Evolutionary conservation across 1,140 invertebrate species (phyloP), one percentile per base, ranked within the genome.

Genomic region (Leptopilina boulardi): DNA sequence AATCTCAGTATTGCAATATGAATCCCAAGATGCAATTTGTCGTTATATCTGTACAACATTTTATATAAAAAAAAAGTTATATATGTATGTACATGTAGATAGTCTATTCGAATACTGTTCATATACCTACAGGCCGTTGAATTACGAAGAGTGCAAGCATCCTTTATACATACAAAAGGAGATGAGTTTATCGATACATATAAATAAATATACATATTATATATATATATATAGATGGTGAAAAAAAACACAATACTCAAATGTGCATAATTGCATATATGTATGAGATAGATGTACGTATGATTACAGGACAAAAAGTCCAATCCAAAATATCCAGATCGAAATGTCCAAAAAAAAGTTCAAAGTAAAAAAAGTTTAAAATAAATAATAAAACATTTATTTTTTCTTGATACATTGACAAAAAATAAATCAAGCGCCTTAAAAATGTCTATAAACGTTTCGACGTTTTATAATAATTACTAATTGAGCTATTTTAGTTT

Each of bases 1-100:
- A 66, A 66, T 66, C 26, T 66, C 59, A 66, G 59, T 66, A 66
- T 66, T 66, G 59, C 59, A 66, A 66, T 66, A n/a, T 66, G 59
- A 66, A 23, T 66, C 23, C 26, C 59, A 66, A 23, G 15, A 66
- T 66, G 59, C 59, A 66, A 66, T 66, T 66, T 66, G 59, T 66
- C 59, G 59, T 66, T 66, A n/a, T n/a, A 66, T 66, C 59, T 66
- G 23, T 66, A 66, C 59, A 66, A 66, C 59, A 66, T 66, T 66
- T 66, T 66, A 66, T 66, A 59, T 59, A 66, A 66, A 66, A 30
- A 66, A 30, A 66, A 66, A 34, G 59, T 66, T 66, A 47, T 10
- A 41, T 41, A 56, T 66, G 59, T 66, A 66, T 66, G 59, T 66
- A 30, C 59, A 66, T 66, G 59, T 66, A 66, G 59, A 66, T 66